Percentiles rank a stretch among this genome's conserved stretches.
Conservation (phyloP, 2,888 invertebrate genomes). For the Troglohyphantes excavatus region DNA sequence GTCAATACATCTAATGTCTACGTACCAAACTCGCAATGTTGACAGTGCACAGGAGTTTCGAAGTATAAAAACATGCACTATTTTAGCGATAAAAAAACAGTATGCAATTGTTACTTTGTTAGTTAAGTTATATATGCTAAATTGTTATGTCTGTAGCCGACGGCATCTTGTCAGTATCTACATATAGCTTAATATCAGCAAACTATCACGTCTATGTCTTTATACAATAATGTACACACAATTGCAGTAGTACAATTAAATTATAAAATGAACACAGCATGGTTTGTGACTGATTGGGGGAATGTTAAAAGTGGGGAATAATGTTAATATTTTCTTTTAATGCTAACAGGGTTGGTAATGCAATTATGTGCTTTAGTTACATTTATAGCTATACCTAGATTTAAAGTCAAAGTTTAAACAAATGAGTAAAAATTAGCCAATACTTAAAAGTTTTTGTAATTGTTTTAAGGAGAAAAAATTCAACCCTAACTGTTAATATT, state of each 20-base stretch:
- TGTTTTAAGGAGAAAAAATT: too few relatives aligned
- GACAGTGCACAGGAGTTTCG: constrained; percentile 64
- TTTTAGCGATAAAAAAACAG: constrained; percentile 63
- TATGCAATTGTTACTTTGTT: constrained; percentile 37
- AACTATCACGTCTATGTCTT: constrained; percentile 44
- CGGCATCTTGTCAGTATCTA: background rate
- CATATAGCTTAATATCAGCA: constrained; percentile 50
- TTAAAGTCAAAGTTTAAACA: too few relatives aligned
- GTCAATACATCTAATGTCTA: constrained; percentile 46
- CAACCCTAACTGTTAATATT: too few relatives aligned
- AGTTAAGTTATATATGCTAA: constrained; percentile 27
- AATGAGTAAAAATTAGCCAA: too few relatives aligned
- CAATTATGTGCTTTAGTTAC: too few relatives aligned
- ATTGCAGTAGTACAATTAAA: constrained; percentile 36
- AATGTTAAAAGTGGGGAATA: background rate
- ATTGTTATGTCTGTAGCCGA: constrained; percentile 15
- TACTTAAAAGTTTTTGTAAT: too few relatives aligned
- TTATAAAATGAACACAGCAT: constrained; percentile 74
- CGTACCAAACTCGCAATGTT: constrained; percentile 43
- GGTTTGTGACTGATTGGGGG: constrained; percentile 42
- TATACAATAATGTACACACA: constrained; percentile 51
- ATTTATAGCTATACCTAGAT: too few relatives aligned
- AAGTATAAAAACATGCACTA: constrained; percentile 72
- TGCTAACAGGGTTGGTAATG: too few relatives aligned
- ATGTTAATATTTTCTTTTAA: too few relatives aligned